Percentiles rank a stretch among this genome's conserved stretches.
These are phyloP conservation scores for Neelides folsomi DNA, from an alignment of 2,888 invertebrate genomes.

Conservation along the genomic window DNA sequence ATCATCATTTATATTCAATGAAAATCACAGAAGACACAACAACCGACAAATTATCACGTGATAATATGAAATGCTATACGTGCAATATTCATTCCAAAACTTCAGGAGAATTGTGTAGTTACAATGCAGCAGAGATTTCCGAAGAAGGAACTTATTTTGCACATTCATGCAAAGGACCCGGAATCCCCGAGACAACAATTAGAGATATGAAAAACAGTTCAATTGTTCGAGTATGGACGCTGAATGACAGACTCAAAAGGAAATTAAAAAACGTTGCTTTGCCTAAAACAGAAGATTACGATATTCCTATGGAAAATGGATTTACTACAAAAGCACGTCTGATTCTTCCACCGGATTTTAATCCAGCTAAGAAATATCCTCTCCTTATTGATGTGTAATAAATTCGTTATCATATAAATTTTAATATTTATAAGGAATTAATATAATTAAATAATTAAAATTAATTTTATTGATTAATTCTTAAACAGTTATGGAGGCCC, in stretches of 20 bases:
- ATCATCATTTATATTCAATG: too few species aligned
- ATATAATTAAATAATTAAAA: not conserved
- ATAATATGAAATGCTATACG: too few species aligned
- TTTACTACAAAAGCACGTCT: constrained; percentile 45
- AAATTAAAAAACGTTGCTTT: constrained; percentile 9
- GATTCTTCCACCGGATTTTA: constrained; percentile 57
- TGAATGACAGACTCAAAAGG: constrained; percentile 9
- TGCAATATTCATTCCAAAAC: too few species aligned
- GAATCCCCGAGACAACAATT: not conserved
- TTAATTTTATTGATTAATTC: not conserved
- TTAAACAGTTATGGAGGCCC: constrained; percentile 74
- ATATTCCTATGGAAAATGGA: constrained; percentile 2
- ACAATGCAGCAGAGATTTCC: constrained; percentile 51
- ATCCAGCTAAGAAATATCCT: constrained; percentile 59
- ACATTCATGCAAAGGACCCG: constrained; percentile 38
- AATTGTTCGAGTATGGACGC: not conserved
- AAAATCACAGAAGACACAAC: too few species aligned
- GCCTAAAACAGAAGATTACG: constrained; percentile 11
- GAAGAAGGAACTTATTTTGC: constrained; percentile 44
- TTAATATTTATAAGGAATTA: too few species aligned
- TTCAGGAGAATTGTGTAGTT: too few species aligned
- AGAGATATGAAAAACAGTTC: not conserved
- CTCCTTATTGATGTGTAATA: constrained; percentile 72
- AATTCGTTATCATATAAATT: too few species aligned
- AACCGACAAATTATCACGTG: too few species aligned